Base-by-base conservation (phyloP, 92 coral and sea anemone species). In the Bergia puertoricense region DNA sequence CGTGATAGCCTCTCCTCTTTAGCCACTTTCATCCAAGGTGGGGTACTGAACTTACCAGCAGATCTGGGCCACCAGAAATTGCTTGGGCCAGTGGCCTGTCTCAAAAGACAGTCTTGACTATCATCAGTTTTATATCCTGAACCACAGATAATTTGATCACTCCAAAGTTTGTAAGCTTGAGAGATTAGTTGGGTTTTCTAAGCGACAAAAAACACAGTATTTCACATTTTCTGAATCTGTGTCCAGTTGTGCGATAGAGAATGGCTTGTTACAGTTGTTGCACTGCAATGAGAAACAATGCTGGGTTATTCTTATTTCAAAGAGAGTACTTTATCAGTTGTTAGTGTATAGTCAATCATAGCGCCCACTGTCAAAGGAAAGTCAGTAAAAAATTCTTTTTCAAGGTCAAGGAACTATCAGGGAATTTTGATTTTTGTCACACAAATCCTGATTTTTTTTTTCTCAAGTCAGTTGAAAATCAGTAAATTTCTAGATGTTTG, bases 131-230 rank as follows among this genome's bases (percentile, higher is more conserved):
- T 6, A 20, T 6, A 46, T n/a, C 16, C 36, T 23, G 18, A 1
- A 38, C 82, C 9, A 79, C 66, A 8, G 39, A 46, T 65, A 56
- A 38, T 56, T 37, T 16, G 71, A 42, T 67, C 44, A 65, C 5
- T 66, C 38, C 76, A 66, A 68, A 4, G 76, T n/a, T 57, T 67
- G 59, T 5, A 36, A 43, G 62, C 59, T 54, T 45, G 79, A 40
- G 56, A 66, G 81, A 11, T 77, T 54, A 10, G 92, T 85, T 23
- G 93, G 94, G 46, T 90, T 96, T 77, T 97, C 98, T 48, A 97
- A 91, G 30, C 99, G 98, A 86, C 99, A 97, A 82, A 97, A 97
- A 85, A 97, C 99, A 92, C 99, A 97, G 82, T 89, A 90, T 91
- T 97, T 97, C 80, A 82, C 90, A 85, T 90, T 97, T 79, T 89